These are phyloP conservation scores for Lepidothrix coronata DNA, from an alignment of 2,113 vertebrate species.

Conservation along the genomic window DNA sequence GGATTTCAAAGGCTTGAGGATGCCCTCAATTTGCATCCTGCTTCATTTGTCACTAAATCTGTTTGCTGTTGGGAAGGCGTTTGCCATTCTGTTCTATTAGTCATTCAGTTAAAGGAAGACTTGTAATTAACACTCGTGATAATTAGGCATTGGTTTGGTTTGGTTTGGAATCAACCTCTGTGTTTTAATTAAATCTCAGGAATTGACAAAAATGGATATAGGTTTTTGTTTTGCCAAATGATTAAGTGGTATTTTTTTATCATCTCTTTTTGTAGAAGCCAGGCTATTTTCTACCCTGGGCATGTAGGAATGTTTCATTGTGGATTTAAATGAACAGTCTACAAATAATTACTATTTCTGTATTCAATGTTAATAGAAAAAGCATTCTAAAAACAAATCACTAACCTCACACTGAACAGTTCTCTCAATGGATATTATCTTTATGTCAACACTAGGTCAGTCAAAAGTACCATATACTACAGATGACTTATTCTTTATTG, in stretches of 20 bases:
- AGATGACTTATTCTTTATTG: conserved; percentile 27
- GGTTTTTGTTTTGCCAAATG: conserved; percentile 39
- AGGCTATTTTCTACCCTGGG: not conserved
- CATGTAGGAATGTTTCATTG: not conserved
- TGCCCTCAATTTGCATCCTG: conserved; percentile 67
- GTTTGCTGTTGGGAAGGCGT: conserved; percentile 59
- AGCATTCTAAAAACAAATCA: conserved; percentile 20
- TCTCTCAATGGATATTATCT: not conserved
- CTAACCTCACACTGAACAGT: not conserved
- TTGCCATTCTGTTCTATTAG: conserved; percentile 71
- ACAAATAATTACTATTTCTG: conserved; percentile 41
- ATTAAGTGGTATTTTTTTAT: conserved; percentile 9
- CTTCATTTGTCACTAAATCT: conserved; percentile 68
- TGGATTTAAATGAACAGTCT: conserved; percentile 27
- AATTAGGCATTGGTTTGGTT: conserved; percentile 61
- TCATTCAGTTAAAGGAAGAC: conserved; percentile 63
- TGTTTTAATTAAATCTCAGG: conserved; percentile 71
- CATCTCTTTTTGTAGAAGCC: conserved; percentile 1
- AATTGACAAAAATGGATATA: conserved; percentile 61
- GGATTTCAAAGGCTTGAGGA: conserved; percentile 63
- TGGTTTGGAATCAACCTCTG: conserved; percentile 67
- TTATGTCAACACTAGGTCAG: conserved; percentile 18
- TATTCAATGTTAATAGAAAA: conserved; percentile 34
- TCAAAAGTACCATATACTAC: not conserved
- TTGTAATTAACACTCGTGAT: conserved; percentile 71